Evolutionary conservation across 1,140 invertebrate species (phyloP), one percentile per base, ranked within the genome.

Genomic region (Marisa cornuarietis): DNA sequence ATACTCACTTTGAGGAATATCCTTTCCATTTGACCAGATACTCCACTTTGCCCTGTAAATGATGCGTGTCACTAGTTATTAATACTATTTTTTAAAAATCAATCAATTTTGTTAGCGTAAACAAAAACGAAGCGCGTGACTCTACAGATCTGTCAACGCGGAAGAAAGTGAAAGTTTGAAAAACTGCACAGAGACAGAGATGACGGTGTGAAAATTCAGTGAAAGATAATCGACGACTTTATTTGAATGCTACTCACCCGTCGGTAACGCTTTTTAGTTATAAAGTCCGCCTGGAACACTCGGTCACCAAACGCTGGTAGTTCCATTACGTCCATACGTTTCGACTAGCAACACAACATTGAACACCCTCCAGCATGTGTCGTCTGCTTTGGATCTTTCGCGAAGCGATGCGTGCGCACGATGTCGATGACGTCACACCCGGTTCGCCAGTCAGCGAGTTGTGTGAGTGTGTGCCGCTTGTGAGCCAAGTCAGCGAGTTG

Each of bases 11-110:
- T 65, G 80, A 62, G 6, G 84, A 83, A 31, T 85, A 87, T 24
- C 86, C 86, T 78, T 86, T 87, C 86, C 86, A 87, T 82, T 87
- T 86, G 0, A 87, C 84, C 31, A 87, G 80, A 82, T 86, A 87
- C 71, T 87, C 83, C 58, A 83, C 81, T 78, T 82, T 82, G 31
- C 86, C 85, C 86, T 87, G 78, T 58, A 84, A 83, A 69, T 80
- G 66, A 76, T 71, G 52, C 61, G 62, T 65, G 66, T 8, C 8
- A 8, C 54, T 14, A 14, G 54, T 14, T 58, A 58, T 11, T 58
- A 18, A 0, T 58, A 14, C 9, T 58, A 58, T 58, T 58, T 54
- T 58, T 6, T 1, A 58, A 58, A 58, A 18, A 3, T 6, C 11
- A 58, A 18, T 58, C 54, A 14, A 58, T 18, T n/a, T n/a, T 14